These are phyloP conservation scores for Heliconius himera DNA, from an alignment of 1,140 invertebrate species.

Conservation along the genomic window DNA sequence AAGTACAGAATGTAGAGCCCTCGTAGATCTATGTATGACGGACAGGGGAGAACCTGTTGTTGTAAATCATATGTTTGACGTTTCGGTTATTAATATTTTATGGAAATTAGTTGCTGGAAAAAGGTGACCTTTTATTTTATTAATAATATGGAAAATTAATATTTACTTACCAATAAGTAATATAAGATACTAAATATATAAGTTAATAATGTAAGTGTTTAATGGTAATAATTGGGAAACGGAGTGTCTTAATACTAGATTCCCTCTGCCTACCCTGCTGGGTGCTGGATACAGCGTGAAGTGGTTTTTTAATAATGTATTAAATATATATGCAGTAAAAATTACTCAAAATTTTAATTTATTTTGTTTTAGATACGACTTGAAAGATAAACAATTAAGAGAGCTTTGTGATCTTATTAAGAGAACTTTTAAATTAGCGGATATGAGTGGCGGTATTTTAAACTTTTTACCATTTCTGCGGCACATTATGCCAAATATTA, in stretches of 20 bases:
- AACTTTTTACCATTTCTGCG: constrained; percentile 86
- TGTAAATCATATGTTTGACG: constrained; percentile 82
- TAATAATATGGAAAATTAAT: too few species aligned
- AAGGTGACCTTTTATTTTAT: constrained; percentile 55
- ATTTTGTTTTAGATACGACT: constrained; percentile 78
- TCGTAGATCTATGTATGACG: constrained; percentile 71
- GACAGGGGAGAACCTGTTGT: constrained; percentile 57
- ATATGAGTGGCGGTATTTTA: constrained; percentile 86
- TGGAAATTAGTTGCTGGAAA: constrained; percentile 87
- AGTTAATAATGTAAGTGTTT: too few species aligned
- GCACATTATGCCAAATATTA: constrained; percentile 82
- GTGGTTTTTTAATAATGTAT: too few species aligned
- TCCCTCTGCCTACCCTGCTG: too few species aligned
- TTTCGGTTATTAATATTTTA: constrained; percentile 86
- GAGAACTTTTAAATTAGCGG: constrained; percentile 82
- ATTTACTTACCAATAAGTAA: too few species aligned
- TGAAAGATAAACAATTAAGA: constrained; percentile 80
- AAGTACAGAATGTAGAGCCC: constrained; percentile 81
- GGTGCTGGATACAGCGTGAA: too few species aligned
- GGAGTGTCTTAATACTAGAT: too few species aligned
- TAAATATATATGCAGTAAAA: too few species aligned
- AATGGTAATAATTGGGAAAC: too few species aligned
- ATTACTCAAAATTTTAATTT: constrained; percentile 4
- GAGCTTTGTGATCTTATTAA: constrained; percentile 82
- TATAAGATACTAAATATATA: too few species aligned